These are phyloP conservation scores for Varanus salvator DNA, from an alignment of 2,113 vertebrate species.

Conservation along the genomic window DNA sequence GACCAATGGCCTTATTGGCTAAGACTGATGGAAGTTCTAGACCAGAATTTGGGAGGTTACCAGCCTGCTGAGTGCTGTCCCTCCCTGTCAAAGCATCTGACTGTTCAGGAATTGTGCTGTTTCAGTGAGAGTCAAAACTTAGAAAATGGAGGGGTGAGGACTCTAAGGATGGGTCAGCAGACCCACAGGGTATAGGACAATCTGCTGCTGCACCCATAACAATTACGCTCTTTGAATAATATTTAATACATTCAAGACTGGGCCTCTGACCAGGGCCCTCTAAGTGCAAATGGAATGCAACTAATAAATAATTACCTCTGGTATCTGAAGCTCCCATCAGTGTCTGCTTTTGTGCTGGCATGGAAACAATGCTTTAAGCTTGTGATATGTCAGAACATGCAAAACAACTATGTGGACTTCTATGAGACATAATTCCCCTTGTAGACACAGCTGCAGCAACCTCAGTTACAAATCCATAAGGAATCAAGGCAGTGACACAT, in stretches of 20 bases:
- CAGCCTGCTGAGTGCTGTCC: neutral
- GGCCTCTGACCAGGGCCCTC: neutral
- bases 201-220: no score
- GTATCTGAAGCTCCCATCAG: neutral
- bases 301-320: neutral
- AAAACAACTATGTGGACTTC: neutral
- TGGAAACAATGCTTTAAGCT: neutral
- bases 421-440: neutral
- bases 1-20: no score
- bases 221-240: neutral
- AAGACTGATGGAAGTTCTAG: no score
- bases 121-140: neutral
- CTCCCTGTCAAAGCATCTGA: neutral
- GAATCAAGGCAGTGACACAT: neutral
- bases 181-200: no score
- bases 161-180: no score
- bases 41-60: no score
- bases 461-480: neutral
- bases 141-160: no score
- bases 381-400: neutral
- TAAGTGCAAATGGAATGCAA: neutral
- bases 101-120: neutral
- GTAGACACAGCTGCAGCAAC: neutral
- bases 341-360: neutral
- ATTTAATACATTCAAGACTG: neutral